Evolutionary conservation across 2,888 invertebrate species (phyloP).

Genomic region (Spialia ferax): DNA sequence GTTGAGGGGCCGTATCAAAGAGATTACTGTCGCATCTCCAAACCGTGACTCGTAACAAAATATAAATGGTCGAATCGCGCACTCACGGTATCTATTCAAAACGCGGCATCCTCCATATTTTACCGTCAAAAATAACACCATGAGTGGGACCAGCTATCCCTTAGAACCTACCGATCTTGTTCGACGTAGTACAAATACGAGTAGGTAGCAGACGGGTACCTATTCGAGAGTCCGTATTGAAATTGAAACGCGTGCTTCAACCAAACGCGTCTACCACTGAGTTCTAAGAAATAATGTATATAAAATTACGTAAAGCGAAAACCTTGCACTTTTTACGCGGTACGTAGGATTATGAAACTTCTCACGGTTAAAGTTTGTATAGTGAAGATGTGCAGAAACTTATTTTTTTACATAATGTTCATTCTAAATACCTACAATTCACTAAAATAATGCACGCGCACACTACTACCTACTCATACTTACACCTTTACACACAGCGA

Average conservation of each 20-base stretch:
- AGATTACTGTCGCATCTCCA: constrained; percentile 19
- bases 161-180: constrained; percentile 33
- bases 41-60: constrained; percentile 26
- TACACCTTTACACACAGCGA: too few species aligned
- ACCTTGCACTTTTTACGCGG: too few species aligned
- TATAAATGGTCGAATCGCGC: constrained; percentile 25
- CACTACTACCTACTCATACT: too few species aligned
- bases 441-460: too few species aligned
- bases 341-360: too few species aligned
- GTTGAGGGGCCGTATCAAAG: constrained; percentile 22
- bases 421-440: too few species aligned
- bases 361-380: too few species aligned
- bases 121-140: constrained; percentile 31
- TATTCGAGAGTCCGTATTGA: constrained; percentile 23
- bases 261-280: constrained; percentile 17
- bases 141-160: constrained; percentile 25
- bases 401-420: too few species aligned
- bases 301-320: too few species aligned
- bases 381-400: too few species aligned
- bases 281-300: not conserved
- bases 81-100: constrained; percentile 33
- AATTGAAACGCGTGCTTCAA: constrained; percentile 32
- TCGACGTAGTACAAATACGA: constrained; percentile 32
- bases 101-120: constrained; percentile 31
- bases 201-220: constrained; percentile 29